Evolutionary conservation across 2,888 invertebrate genomes (phyloP).

Genomic region (Eretmocerus hayati): DNA sequence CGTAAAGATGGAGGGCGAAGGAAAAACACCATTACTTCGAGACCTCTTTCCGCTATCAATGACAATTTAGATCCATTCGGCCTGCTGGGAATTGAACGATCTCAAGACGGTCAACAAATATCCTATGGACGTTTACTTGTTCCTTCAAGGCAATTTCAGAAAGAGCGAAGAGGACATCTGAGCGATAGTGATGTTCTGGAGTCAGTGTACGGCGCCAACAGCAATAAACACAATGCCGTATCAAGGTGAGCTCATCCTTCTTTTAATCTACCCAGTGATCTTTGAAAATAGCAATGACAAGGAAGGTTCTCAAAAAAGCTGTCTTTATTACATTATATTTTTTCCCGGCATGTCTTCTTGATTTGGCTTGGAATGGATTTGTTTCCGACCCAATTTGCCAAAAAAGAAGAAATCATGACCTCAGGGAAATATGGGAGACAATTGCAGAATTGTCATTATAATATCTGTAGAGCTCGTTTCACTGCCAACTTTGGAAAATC

Average conservation of each 20-base stretch:
- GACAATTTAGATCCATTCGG: conserved; percentile 82
- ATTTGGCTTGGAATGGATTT: too few relatives aligned
- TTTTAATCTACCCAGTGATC: too few relatives aligned
- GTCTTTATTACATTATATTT: too few relatives aligned
- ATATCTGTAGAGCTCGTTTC: too few relatives aligned
- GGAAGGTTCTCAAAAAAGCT: too few relatives aligned
- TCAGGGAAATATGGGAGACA: too few relatives aligned
- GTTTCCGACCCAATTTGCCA: too few relatives aligned
- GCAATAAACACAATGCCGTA: conserved; percentile 52
- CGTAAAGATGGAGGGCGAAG: conserved; percentile 69
- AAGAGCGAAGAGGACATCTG: conserved; percentile 45
- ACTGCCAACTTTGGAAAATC: too few relatives aligned
- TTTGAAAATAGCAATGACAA: too few relatives aligned
- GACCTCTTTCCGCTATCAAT: conserved; percentile 76
- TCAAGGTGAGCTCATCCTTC: conserved; percentile 46
- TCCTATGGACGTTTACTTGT: conserved; percentile 81
- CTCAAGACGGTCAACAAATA: conserved; percentile 81
- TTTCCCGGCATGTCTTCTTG: too few relatives aligned
- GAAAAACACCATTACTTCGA: conserved; percentile 72
- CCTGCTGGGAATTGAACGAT: conserved; percentile 72
- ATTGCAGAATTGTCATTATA: too few relatives aligned
- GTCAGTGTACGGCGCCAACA: conserved; percentile 38
- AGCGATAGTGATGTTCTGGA: conserved; percentile 41
- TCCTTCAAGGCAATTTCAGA: conserved; percentile 59
- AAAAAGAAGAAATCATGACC: too few relatives aligned